phyloP scores from a whole-genome alignment of 1,140 invertebrate genomes.

The Galleria mellonella region DNA sequence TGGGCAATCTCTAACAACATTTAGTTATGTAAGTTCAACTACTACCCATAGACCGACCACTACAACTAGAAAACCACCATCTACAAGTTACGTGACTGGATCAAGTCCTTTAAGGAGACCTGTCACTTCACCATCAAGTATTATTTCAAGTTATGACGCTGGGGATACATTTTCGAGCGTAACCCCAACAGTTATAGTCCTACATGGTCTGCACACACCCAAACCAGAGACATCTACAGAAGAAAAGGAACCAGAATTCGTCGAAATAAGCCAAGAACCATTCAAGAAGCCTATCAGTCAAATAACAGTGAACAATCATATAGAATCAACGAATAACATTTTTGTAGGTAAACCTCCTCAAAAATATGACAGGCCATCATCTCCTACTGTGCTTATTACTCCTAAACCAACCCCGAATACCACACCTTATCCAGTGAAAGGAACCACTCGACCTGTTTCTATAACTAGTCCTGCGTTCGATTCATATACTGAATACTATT shows the following conservation, averaged over 20 bases:
- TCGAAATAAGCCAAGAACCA: slow-evolving; percentile 65
- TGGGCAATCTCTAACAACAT: slow-evolving; percentile 53
- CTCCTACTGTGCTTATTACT: slow-evolving; percentile 75
- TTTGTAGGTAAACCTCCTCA: slow-evolving; percentile 61
- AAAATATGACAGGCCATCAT: slow-evolving; percentile 57
- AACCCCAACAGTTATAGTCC: slow-evolving; percentile 83
- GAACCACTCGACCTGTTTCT: slow-evolving; percentile 28
- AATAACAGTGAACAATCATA: slow-evolving; percentile 76
- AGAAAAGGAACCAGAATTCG: slow-evolving; percentile 55
- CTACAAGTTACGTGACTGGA: slow-evolving; percentile 77
- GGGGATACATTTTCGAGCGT: slow-evolving; percentile 73
- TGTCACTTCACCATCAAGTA: slow-evolving; percentile 29
- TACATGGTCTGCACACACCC: slow-evolving; percentile 68
- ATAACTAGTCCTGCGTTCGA: slow-evolving; percentile 31
- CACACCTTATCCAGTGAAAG: slow-evolving; percentile 44
- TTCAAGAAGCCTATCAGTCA: slow-evolving; percentile 68
- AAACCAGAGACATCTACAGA: slow-evolving; percentile 47
- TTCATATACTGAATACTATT: slow-evolving; percentile 35
- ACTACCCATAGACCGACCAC: slow-evolving; percentile 41
- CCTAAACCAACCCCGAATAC: slow-evolving; percentile 76
- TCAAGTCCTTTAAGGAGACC: slow-evolving; percentile 68
- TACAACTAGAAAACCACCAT: slow-evolving; percentile 61
- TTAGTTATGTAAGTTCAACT: slow-evolving; percentile 60
- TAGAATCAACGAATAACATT: slow-evolving; percentile 74
- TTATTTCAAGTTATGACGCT: slow-evolving; percentile 38